Evolutionary conservation across 2,797 vertebrate species (phyloP).

Genomic region (Falco novaeseelandiae): DNA sequence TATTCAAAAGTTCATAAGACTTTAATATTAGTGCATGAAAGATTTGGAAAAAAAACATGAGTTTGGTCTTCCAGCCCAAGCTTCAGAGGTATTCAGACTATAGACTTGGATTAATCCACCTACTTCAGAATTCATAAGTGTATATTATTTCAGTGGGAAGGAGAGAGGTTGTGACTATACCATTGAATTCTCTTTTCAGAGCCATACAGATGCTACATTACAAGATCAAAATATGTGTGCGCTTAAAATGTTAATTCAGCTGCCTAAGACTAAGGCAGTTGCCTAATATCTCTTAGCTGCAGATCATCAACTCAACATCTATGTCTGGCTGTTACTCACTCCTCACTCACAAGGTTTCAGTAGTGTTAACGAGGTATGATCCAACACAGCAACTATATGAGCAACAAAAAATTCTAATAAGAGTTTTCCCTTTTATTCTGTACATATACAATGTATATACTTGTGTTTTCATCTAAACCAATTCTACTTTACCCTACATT

Average conservation of each 20-base stretch:
- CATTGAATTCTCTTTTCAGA: not conserved
- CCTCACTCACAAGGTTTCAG: not conserved
- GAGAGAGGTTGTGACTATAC: not conserved
- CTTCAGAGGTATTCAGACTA: not conserved
- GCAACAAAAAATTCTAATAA: not conserved
- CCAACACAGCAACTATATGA: not conserved
- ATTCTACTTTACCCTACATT: not conserved
- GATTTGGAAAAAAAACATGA: rapidly evolving
- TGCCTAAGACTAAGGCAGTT: not conserved
- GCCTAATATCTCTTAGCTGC: not conserved
- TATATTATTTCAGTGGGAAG: not conserved
- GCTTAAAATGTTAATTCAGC: not conserved
- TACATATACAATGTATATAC: not conserved
- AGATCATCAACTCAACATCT: not conserved
- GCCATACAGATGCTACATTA: not conserved
- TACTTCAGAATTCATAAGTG: not conserved
- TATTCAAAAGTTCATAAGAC: not conserved
- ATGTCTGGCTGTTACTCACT: not conserved
- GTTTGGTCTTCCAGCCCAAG: not conserved
- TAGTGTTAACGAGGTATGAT: not conserved
- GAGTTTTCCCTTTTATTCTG: not conserved
- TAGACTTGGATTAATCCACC: not conserved
- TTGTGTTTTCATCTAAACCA: not conserved
- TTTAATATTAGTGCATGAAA: not conserved
- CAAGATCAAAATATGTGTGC: not conserved